Percentiles rank a stretch among this genome's conserved stretches.
Evolutionary conservation across 1,140 invertebrate genomes (phyloP).

Genomic region (Meloidogyne hapla): DNA sequence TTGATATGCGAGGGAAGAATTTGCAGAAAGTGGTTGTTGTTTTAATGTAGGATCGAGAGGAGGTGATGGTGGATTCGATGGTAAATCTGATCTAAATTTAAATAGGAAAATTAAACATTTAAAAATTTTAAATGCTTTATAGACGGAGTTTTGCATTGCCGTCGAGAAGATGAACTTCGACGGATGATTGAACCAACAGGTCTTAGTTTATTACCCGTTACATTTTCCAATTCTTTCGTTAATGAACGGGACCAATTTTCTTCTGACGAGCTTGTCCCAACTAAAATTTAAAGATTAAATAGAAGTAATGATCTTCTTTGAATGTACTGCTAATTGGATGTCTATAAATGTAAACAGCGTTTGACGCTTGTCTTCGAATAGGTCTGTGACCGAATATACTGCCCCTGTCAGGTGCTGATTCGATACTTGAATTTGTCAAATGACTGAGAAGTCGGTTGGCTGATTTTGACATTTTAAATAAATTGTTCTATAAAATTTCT

Average conservation of each 20-base stretch:
- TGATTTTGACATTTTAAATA: conserved; percentile 5
- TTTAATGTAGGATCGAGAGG: conserved; percentile 11
- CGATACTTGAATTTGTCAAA: conserved; percentile 7
- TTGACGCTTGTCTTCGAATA: background rate
- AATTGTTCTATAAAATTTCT: too few species aligned
- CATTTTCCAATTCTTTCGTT: conserved; percentile 16
- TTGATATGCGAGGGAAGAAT: background rate
- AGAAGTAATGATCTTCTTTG: background rate
- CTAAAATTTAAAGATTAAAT: background rate
- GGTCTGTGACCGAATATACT: background rate
- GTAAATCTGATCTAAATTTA: conserved; percentile 2
- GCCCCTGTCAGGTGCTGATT: background rate
- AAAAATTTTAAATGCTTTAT: background rate
- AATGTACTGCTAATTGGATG: background rate
- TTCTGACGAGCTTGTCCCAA: background rate
- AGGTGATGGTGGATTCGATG: conserved; percentile 17
- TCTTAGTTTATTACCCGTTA: conserved; percentile 5
- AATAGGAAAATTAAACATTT: background rate
- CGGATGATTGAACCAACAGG: conserved; percentile 23
- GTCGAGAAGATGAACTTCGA: background rate
- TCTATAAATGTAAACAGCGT: conserved; percentile 16
- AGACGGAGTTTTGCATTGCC: background rate
- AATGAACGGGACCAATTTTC: conserved; percentile 19
- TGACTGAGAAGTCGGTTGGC: background rate
- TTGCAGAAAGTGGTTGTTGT: background rate